A percentile compares a stretch with the other conserved stretches of the same genome.
Evolutionary conservation across 2,888 invertebrate genomes (phyloP).

Genomic region (Liodrosophila aerea): DNA sequence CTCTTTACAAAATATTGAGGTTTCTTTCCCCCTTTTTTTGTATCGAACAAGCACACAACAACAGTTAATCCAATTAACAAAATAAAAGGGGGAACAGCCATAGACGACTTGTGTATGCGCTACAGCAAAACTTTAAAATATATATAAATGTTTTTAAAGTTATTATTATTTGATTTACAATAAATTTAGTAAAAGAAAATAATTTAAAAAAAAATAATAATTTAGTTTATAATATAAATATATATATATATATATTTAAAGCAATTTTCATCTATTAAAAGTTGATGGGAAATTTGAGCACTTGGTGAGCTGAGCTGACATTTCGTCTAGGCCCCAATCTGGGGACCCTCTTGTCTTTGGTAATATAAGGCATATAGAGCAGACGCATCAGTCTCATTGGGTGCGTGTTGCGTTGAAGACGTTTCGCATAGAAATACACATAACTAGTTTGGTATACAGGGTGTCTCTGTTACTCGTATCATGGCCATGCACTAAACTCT

Average conservation of each 20-base stretch:
- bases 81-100: slow-evolving; percentile 16
- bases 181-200: neutral
- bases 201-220: neutral
- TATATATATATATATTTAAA: too few species aligned
- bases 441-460: too few species aligned
- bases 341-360: too few species aligned
- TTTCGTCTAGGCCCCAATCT: too few species aligned
- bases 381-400: slow-evolving; percentile 48
- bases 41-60: slow-evolving; percentile 54
- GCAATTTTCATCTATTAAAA: too few species aligned
- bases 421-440: too few species aligned
- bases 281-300: too few species aligned
- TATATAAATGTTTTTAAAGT: neutral
- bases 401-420: slow-evolving; percentile 57
- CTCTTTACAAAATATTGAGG: slow-evolving; percentile 57
- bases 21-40: slow-evolving; percentile 52
- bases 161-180: neutral
- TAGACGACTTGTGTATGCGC: slow-evolving; percentile 42
- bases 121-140: slow-evolving; percentile 7
- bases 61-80: slow-evolving; percentile 72
- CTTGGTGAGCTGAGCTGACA: too few species aligned
- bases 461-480: too few species aligned
- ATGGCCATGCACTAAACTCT: slow-evolving; percentile 32
- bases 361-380: slow-evolving; percentile 5
- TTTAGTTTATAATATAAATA: too few species aligned